Evolutionary conservation across 2,888 invertebrate species (phyloP), one percentile per base, ranked within the genome.

Genomic region (Ariolimax columbianus): DNA sequence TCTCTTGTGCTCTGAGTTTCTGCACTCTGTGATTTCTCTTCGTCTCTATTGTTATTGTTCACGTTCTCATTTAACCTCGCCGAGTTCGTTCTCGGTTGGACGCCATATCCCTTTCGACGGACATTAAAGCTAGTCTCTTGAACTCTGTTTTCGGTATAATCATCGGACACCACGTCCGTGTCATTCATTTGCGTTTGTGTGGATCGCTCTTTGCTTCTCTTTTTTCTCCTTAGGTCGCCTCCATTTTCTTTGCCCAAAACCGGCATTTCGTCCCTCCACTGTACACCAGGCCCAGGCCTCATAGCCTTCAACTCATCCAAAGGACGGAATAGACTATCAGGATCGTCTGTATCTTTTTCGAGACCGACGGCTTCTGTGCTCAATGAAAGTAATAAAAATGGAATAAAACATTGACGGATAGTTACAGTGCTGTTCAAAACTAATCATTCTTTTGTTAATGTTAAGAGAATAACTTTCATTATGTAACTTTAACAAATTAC

Each of bases 311-410:
- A 72, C 70, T 68, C 40, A 9, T 83, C 78, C 38, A 77, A 38
- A 17, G 77, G 47, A 51, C 68, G 78, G 38, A 43, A 68, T 0
- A 83, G n/a, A 26, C 83, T 72, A 7, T 78, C 77, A 19, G 83
- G 83, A 19, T 83, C 78, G 55, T 83, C 83, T 26, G 83, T 83
- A 40, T 83, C 83, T 36, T 40, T 83, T 78, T 83, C 83, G 0
- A 83, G 59, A 23, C 83, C 83, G n/a, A 78, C 59, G 23, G 77
- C 33, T 6, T 36, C 77, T 77, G 59, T 26, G 17, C 19, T 36
- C 77, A 59, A 4, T 36, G 14, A 55, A 55, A 55, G 23, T 55
- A 51, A 51, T 19, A 55, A n/a, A 55, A n/a, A 19, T 11, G n/a
- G n/a, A n/a, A n/a, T n/a, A n/a, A n/a, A n/a, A n/a, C n/a, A n/a